Percentiles rank a stretch among this genome's conserved stretches.
Conservation (phyloP, 2,113 vertebrate species). For the Columbina picui region DNA sequence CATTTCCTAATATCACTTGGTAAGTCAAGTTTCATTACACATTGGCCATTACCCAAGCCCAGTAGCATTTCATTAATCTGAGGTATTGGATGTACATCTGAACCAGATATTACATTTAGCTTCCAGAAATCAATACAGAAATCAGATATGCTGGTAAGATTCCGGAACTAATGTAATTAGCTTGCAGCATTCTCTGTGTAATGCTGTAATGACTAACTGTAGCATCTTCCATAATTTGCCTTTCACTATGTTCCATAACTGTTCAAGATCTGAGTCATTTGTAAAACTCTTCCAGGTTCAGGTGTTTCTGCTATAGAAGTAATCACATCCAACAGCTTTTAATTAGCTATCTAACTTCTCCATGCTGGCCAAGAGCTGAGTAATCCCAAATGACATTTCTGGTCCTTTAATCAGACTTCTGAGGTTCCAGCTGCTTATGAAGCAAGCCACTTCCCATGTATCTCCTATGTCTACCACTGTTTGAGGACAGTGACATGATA, state of each 20-base stretch:
- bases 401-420: not conserved
- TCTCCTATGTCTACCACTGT: not conserved
- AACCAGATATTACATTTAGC: slow-evolving; percentile 40
- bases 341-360: not conserved
- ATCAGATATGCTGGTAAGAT: slow-evolving; percentile 51
- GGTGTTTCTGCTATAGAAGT: not conserved
- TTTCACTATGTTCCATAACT: not conserved
- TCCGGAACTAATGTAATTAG: slow-evolving; percentile 61
- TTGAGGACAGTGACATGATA: not conserved
- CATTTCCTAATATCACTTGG: not conserved
- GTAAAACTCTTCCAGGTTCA: slow-evolving; percentile 8
- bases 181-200: not conserved
- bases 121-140: slow-evolving; percentile 45
- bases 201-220: slow-evolving; percentile 25
- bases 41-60: not conserved
- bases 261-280: not conserved
- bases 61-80: slow-evolving; percentile 40
- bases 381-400: not conserved
- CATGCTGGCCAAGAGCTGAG: not conserved
- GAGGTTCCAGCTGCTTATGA: slow-evolving; percentile 1
- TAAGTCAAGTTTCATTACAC: slow-evolving; percentile 17
- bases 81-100: slow-evolving; percentile 25
- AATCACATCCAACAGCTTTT: slow-evolving; percentile 7
- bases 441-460: not conserved
- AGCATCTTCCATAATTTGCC: slow-evolving; percentile 17